Conservation (phyloP, 64 coral and sea anemone genomes). For the Actinia equina region DNA sequence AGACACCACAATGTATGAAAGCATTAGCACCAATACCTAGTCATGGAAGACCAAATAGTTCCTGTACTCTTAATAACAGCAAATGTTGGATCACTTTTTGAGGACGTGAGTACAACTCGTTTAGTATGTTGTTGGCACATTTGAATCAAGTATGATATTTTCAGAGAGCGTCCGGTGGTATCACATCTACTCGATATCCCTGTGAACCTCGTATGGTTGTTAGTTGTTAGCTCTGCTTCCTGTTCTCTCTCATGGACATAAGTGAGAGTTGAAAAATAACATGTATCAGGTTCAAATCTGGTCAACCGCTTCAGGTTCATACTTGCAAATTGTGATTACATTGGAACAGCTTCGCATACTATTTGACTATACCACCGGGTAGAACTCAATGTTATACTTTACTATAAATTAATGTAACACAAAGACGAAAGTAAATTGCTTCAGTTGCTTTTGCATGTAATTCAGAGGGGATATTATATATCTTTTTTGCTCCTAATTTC, state of each 20-base stretch:
- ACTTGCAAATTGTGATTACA: background rate
- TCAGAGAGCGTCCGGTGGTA: background rate
- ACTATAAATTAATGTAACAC: background rate
- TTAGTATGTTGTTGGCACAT: background rate
- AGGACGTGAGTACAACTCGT: constrained; percentile 65
- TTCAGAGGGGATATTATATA: background rate
- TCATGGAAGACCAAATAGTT: constrained; percentile 65
- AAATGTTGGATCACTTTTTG: constrained; percentile 84
- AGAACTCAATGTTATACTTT: background rate
- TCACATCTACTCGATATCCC: background rate
- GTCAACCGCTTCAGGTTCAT: background rate
- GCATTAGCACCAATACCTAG: background rate
- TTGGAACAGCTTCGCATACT: background rate
- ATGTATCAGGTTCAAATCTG: constrained; percentile 4
- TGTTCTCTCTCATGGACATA: background rate
- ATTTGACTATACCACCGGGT: background rate
- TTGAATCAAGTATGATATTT: background rate
- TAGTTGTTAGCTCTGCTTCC: background rate
- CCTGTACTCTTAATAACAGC: constrained; percentile 84
- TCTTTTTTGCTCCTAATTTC: constrained; percentile 14
- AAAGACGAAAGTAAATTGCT: background rate
- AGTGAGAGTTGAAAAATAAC: background rate
- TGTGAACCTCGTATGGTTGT: background rate
- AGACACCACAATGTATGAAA: constrained; percentile 26
- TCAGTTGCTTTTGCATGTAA: background rate